Evolutionary conservation across 2,888 invertebrate species (phyloP).

Genomic region (Keiferia lycopersicella): DNA sequence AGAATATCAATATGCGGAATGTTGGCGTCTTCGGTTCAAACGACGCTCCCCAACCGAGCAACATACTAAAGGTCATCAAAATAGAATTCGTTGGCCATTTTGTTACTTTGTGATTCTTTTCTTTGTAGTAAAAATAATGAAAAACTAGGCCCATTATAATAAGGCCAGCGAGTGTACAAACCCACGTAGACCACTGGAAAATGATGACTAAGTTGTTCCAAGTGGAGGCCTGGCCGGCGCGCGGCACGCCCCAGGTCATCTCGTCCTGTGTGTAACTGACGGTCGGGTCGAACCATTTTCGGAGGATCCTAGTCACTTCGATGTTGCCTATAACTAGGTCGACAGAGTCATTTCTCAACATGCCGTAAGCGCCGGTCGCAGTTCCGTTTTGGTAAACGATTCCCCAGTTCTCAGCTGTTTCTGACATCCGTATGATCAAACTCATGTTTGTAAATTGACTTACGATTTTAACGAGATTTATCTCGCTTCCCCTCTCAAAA

Average conservation of each 20-base stretch:
- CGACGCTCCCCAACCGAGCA: constrained; percentile 70
- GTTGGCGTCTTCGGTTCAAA: constrained; percentile 66
- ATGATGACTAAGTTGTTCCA: constrained; percentile 75
- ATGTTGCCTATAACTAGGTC: constrained; percentile 74
- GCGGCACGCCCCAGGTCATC: constrained; percentile 75
- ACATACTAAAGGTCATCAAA: constrained; percentile 72
- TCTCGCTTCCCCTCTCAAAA: constrained; percentile 69
- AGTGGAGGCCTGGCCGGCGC: constrained; percentile 65
- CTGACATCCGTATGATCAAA: constrained; percentile 63
- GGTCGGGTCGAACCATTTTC: constrained; percentile 73
- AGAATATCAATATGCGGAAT: constrained; percentile 69
- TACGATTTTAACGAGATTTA: constrained; percentile 73
- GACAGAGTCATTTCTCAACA: constrained; percentile 58
- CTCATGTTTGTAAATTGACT: constrained; percentile 73
- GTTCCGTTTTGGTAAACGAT: constrained; percentile 58
- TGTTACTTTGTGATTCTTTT: constrained; percentile 54
- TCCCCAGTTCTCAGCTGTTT: constrained; percentile 69
- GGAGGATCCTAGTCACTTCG: constrained; percentile 67
- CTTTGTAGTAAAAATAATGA: constrained; percentile 64
- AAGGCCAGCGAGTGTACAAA: constrained; percentile 61
- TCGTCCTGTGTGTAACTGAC: constrained; percentile 75
- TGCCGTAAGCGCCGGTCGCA: constrained; percentile 63
- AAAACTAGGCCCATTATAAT: constrained; percentile 64
- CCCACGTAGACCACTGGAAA: constrained; percentile 75
- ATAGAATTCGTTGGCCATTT: constrained; percentile 75